Conservation (phyloP, 2,888 invertebrate species). For the Proisotoma minuta region DNA sequence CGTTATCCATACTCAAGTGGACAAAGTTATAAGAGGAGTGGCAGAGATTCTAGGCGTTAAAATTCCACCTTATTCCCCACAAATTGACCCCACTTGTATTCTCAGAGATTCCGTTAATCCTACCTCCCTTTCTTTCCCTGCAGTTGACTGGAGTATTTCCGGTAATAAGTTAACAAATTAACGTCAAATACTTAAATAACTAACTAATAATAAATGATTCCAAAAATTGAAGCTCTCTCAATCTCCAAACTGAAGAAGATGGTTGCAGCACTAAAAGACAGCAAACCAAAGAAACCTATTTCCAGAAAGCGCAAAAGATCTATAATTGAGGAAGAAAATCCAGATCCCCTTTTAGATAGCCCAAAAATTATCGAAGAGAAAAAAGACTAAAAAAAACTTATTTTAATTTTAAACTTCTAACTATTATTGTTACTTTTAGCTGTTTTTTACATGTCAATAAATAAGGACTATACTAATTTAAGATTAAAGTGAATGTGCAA, state of each 20-base stretch:
- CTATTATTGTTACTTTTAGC: too few species aligned
- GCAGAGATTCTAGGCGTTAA: conserved; percentile 69
- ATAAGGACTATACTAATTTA: too few species aligned
- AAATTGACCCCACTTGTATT: conserved; percentile 64
- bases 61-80: conserved; percentile 65
- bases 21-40: conserved; percentile 69
- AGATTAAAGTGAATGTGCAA: too few species aligned
- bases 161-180: conserved; percentile 48
- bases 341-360: conserved; percentile 15
- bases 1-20: conserved; percentile 82
- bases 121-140: conserved; percentile 51
- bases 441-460: too few species aligned
- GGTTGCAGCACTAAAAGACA: conserved; percentile 32
- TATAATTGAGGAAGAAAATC: conserved; percentile 27
- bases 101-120: conserved; percentile 7
- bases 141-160: conserved; percentile 75
- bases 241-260: conserved; percentile 33
- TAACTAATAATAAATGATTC: too few species aligned
- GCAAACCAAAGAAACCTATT: background rate
- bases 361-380: conserved; percentile 29
- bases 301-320: conserved; percentile 26
- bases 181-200: too few species aligned
- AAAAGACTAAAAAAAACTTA: conserved; percentile 1
- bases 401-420: too few species aligned
- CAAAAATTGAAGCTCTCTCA: conserved; percentile 21